Evolutionary conservation across 2,113 vertebrate species (phyloP).

Genomic region (Aepyceros melampus): DNA sequence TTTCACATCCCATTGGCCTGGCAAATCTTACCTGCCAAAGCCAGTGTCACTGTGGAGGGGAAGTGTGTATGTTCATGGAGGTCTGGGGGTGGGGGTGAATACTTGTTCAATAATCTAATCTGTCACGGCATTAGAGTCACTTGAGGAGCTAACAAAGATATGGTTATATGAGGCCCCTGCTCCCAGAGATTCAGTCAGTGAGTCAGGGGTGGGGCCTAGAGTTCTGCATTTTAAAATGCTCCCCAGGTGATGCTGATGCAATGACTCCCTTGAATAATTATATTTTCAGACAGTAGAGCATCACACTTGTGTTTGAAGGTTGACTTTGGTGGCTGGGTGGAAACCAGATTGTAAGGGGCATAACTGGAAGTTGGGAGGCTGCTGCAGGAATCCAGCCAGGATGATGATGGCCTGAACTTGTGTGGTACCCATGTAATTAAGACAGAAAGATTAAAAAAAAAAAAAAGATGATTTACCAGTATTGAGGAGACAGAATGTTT

Average conservation of each 20-base stretch:
- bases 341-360: neutral
- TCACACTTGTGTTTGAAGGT: conserved; percentile 6
- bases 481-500: neutral
- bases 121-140: neutral
- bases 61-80: neutral
- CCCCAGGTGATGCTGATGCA: neutral
- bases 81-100: neutral
- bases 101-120: neutral
- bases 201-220: neutral
- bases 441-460: neutral
- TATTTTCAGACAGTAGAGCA: neutral
- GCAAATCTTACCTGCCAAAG: neutral
- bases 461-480: neutral
- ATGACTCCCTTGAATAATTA: neutral
- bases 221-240: neutral
- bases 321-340: neutral
- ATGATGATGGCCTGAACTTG: neutral
- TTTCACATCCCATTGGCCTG: neutral
- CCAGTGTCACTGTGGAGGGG: neutral
- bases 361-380: neutral
- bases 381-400: neutral
- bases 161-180: neutral
- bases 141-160: neutral
- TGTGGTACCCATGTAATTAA: neutral
- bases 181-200: neutral